These are phyloP conservation scores for Chalcosyrphus nemorum DNA, from an alignment of 2,888 invertebrate genomes.

Conservation along the genomic window DNA sequence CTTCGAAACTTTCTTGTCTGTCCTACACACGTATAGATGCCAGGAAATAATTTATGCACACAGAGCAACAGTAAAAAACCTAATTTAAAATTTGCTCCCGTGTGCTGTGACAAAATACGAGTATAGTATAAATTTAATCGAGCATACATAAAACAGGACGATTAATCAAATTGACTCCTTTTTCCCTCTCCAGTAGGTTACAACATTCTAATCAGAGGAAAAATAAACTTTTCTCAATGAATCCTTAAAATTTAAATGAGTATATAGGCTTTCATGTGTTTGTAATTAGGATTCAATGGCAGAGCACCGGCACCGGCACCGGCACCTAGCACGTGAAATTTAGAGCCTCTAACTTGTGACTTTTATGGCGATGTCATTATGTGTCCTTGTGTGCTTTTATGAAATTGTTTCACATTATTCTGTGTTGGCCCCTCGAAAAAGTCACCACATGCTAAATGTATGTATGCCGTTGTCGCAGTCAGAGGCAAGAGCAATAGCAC, in stretches of 20 bases:
- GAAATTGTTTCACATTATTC: constrained; percentile 41
- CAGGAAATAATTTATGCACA: neutral
- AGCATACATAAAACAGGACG: constrained; percentile 34
- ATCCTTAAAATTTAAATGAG: constrained; percentile 1
- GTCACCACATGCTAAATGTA: constrained; percentile 28
- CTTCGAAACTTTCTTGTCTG: neutral
- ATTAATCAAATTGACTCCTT: constrained; percentile 57
- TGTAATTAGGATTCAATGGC: neutral
- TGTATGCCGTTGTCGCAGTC: constrained; percentile 1
- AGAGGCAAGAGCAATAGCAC: constrained; percentile 42
- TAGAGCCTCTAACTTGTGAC: constrained; percentile 52
- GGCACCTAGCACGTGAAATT: constrained; percentile 17
- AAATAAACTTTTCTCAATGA: constrained; percentile 12
- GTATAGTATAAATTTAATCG: constrained; percentile 62
- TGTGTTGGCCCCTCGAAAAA: neutral
- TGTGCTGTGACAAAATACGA: constrained; percentile 42
- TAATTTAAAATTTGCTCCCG: constrained; percentile 1
- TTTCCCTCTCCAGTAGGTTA: neutral
- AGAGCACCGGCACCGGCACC: too few relatives aligned
- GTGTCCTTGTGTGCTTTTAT: constrained; percentile 16
- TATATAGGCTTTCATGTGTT: neutral
- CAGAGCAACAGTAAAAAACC: neutral
- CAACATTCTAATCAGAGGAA: constrained; percentile 50
- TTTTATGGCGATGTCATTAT: constrained; percentile 51
- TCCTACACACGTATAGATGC: neutral